These are phyloP conservation scores for Liodrosophila aerea DNA, from an alignment of 2,888 invertebrate species.

Conservation along the genomic window DNA sequence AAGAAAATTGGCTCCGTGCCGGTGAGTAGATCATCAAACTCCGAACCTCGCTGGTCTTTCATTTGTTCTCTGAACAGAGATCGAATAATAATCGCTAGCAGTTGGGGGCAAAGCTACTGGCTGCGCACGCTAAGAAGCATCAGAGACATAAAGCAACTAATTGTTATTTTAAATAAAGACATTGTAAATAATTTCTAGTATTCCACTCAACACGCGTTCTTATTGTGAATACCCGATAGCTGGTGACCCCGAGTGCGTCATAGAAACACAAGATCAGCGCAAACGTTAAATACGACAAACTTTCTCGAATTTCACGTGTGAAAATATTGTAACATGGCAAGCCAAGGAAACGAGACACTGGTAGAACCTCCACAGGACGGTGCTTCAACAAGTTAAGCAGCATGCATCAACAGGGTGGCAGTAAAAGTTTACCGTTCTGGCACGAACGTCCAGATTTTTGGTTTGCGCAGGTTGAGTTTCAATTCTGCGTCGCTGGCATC, in stretches of 20 bases:
- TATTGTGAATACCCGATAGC: neutral
- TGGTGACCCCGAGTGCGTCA: neutral
- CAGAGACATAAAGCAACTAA: too few relatives aligned
- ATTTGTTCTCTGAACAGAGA: too few relatives aligned
- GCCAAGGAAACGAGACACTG: neutral
- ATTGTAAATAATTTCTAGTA: neutral
- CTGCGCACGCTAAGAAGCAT: too few relatives aligned
- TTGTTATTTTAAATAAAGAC: neutral
- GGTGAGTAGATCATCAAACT: too few relatives aligned
- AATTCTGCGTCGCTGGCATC: neutral
- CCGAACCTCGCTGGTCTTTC: too few relatives aligned
- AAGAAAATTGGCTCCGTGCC: too few relatives aligned
- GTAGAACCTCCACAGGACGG: neutral
- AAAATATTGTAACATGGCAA: neutral
- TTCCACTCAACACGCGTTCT: neutral
- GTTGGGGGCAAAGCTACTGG: too few relatives aligned
- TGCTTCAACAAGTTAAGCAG: neutral
- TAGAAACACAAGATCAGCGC: neutral
- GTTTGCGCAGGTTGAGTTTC: conserved; percentile 1
- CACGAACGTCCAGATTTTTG: neutral
- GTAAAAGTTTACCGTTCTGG: neutral
- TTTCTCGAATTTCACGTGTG: neutral
- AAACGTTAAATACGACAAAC: neutral
- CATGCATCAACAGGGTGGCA: neutral
- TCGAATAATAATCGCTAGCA: too few relatives aligned